phyloP scores from a whole-genome alignment of 2,888 invertebrate species.

The Xestobium rufovillosum region DNA sequence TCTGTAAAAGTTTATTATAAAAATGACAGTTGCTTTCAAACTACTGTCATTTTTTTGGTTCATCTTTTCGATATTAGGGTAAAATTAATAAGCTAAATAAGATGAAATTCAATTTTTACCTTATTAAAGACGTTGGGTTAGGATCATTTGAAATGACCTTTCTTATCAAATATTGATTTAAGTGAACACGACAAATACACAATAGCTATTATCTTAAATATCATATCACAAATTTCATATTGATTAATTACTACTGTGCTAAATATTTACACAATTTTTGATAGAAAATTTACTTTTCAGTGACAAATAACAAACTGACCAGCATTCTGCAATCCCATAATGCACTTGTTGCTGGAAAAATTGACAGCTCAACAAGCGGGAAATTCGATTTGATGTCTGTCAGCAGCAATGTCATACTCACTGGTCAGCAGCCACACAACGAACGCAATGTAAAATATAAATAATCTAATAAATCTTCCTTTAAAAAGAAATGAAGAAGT shows the following conservation, averaged over 20 bases:
- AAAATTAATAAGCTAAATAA: conserved; percentile 3
- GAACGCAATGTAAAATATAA: no score
- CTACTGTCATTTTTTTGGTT: no score
- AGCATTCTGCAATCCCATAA: conserved; percentile 40
- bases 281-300: conserved; percentile 28
- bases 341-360: conserved; percentile 44
- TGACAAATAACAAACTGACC: conserved; percentile 34
- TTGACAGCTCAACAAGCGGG: no score
- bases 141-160: conserved; percentile 43
- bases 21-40: not conserved
- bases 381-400: no score
- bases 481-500: no score
- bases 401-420: no score
- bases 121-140: conserved; percentile 38
- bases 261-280: no score
- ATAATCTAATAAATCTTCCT: no score
- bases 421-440: no score
- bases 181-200: conserved; percentile 29
- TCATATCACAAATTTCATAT: conserved; percentile 38
- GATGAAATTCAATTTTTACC: conserved; percentile 21
- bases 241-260: conserved; percentile 28
- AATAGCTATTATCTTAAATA: conserved; percentile 30
- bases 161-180: conserved; percentile 32
- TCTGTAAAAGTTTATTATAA: not conserved
- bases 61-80: not conserved